Evolutionary conservation across 1,140 invertebrate species (phyloP).

Genomic region (Habropoda laboriosa): DNA sequence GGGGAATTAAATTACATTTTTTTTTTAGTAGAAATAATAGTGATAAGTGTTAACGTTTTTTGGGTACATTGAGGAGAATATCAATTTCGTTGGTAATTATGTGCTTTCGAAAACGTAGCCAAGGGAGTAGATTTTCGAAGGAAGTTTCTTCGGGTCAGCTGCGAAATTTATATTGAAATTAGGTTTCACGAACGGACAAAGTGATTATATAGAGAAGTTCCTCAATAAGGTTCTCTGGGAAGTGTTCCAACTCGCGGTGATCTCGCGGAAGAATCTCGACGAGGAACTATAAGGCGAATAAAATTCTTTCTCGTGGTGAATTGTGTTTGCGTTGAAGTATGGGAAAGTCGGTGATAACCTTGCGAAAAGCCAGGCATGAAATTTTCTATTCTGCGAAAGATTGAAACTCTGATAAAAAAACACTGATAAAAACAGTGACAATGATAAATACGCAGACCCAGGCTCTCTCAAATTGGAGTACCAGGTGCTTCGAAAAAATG

Average conservation of each 20-base stretch:
- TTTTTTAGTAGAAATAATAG: no score
- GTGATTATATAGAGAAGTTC: slow-evolving; percentile 1
- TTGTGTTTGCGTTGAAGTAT: slow-evolving; percentile 19
- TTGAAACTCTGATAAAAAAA: background rate
- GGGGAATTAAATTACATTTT: no score
- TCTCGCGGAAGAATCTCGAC: background rate
- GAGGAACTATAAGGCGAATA: slow-evolving; percentile 20
- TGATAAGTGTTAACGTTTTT: no score
- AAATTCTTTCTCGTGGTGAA: background rate
- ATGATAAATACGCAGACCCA: no score
- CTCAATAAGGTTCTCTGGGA: background rate
- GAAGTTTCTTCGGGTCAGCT: background rate
- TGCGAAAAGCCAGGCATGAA: background rate
- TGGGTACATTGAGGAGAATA: no score
- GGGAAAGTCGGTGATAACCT: background rate
- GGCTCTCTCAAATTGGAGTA: no score
- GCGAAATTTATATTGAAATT: slow-evolving; percentile 28
- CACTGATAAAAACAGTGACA: no score
- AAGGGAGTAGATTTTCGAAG: background rate
- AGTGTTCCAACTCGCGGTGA: background rate
- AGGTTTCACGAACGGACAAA: background rate
- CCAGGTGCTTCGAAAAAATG: no score
- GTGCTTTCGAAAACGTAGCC: background rate
- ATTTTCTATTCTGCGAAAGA: background rate
- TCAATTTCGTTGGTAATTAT: no score